Base-by-base conservation (phyloP, 2,113 vertebrate species). In the Bufo gargarizans region DNA sequence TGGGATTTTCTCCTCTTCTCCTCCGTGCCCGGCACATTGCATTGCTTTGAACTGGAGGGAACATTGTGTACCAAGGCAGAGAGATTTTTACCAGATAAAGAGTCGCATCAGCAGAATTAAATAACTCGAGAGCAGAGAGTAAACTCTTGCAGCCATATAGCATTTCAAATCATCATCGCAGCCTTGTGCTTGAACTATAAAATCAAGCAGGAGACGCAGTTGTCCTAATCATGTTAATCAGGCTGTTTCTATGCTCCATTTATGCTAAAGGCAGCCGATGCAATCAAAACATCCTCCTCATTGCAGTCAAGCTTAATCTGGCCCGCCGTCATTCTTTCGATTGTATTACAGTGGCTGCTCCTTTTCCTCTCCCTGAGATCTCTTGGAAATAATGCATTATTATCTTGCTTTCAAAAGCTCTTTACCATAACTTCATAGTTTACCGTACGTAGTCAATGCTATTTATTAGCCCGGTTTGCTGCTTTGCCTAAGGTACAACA, bases 201-300 rank as follows among this genome's bases (percentile, higher is more conserved):
- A 77, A 86, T 77, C 69, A 86, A 77, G 84, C 19, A 20, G 77
- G 69, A 86, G 55, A 77, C 83, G 88, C 88, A 91, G 90, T 92
- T 90, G 89, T 92, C 92, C 91, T 91, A 91, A 93, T 92, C 92
- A 91, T 92, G 92, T 93, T 92, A 94, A 95, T 95, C 93, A 94
- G 91, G 91, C 90, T 92, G 83, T 77, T 89, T 93, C 94, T 92
- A 92, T 91, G 94, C 93, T 94, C 92, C 91, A 91, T 90, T 91
- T 91, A 74, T 90, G 90, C 86, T 84, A 89, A 85, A 91, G 92
- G 89, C 89, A 90, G 89, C 92, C 91, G 92, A 90, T 91, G 94
- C 90, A 94, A 93, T 92, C 89, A 93, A 91, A 91, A 86, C 82
- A 91, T 88, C 86, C 79, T 91, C 3, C 74, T 74, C 91, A 84